Conservation (phyloP, 2,797 vertebrate species). For the Acestrorhynchus altus region DNA sequence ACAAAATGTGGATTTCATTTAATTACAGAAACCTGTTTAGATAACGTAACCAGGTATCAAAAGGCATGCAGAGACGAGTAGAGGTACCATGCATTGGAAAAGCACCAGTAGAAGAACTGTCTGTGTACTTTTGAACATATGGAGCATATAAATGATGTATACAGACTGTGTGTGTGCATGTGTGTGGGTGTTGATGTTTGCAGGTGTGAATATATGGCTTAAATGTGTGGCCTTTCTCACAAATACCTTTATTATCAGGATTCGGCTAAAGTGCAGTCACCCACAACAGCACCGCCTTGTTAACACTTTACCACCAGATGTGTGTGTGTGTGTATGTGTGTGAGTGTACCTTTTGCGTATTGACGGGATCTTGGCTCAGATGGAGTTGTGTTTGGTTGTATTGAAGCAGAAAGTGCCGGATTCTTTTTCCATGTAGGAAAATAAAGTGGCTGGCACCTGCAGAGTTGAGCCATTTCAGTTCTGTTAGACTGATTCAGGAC, state of each 20-base stretch:
- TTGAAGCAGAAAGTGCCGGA: not conserved
- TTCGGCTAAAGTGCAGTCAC: conserved; percentile 5
- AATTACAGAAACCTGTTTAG: too few relatives aligned
- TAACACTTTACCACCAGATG: conserved; percentile 34
- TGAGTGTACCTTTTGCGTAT: conserved; percentile 8
- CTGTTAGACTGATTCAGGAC: not conserved
- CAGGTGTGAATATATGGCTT: conserved; percentile 4
- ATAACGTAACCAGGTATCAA: too few relatives aligned
- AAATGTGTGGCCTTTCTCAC: not conserved
- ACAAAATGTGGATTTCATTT: too few relatives aligned
- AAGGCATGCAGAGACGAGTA: too few relatives aligned
- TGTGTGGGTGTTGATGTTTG: not conserved
- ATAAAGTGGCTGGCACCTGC: not conserved
- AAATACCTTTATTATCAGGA: not conserved
- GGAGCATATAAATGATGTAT: too few relatives aligned
- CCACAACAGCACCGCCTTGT: conserved; percentile 35
- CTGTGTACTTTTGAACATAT: not conserved
- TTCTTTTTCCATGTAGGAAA: not conserved
- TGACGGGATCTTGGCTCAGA: not conserved
- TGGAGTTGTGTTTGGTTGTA: not conserved
- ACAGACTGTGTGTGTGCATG: too few relatives aligned
- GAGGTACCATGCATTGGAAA: too few relatives aligned
- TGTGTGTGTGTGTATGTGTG: conserved; percentile 22
- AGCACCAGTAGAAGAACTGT: too few relatives aligned
- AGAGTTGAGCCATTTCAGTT: not conserved